Evolutionary conservation across 2,797 vertebrate species (phyloP).

Genomic region (Sorex maritimensis): DNA sequence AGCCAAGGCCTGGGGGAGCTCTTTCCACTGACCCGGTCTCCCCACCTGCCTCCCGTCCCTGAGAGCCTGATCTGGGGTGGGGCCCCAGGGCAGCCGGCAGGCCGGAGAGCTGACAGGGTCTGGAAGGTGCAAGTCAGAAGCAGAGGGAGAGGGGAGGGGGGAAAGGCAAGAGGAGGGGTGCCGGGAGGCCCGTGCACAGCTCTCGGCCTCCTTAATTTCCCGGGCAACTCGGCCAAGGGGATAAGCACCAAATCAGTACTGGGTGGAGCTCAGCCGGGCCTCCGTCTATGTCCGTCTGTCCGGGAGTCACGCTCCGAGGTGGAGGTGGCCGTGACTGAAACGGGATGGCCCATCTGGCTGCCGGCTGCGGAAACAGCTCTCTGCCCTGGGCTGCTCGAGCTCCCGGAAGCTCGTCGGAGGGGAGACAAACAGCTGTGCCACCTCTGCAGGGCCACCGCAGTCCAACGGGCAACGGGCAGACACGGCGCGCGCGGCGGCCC

Average conservation of each 20-base stretch:
- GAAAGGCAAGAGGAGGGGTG: too few relatives aligned
- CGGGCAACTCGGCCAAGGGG: not conserved
- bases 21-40: too few relatives aligned
- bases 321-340: not conserved
- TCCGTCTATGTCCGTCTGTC: not conserved
- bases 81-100: too few relatives aligned
- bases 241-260: not conserved
- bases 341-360: not conserved
- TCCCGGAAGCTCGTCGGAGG: conserved; percentile 5
- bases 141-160: not conserved
- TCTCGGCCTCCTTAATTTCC: not conserved
- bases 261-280: not conserved
- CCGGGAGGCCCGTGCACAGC: not conserved
- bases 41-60: not conserved
- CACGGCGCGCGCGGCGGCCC: not conserved
- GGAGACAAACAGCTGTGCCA: not conserved
- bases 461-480: not conserved
- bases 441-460: not conserved
- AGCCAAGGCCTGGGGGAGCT: not conserved
- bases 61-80: not conserved
- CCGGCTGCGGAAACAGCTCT: not conserved
- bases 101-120: not conserved
- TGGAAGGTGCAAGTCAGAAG: too few relatives aligned
- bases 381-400: not conserved
- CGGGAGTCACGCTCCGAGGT: not conserved